Conservation (phyloP, 2,888 invertebrate genomes). For the Eremobia ochroleuca region DNA sequence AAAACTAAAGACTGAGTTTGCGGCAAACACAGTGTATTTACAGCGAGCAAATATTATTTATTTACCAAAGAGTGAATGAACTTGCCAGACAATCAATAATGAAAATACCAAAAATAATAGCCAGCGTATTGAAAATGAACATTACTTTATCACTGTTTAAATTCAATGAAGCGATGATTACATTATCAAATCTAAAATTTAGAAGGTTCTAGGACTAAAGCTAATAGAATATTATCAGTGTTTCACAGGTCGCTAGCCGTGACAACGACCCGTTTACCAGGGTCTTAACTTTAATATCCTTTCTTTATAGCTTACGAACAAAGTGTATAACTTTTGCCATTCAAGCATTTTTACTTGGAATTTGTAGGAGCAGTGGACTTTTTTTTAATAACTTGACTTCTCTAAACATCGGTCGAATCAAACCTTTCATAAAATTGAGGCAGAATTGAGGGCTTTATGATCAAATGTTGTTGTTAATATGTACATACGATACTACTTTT, state of each 20-base stretch:
- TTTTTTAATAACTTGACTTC: background rate
- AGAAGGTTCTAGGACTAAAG: slow-evolving; percentile 16
- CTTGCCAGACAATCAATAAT: background rate
- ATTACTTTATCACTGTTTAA: background rate
- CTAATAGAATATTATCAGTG: slow-evolving; percentile 43
- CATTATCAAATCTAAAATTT: slow-evolving; percentile 34
- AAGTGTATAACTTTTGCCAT: slow-evolving; percentile 15
- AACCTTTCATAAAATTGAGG: background rate
- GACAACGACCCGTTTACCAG: slow-evolving; percentile 27
- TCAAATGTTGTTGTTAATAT: too few species aligned
- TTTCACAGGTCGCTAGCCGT: slow-evolving; percentile 40
- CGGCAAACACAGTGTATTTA: background rate
- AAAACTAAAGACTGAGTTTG: background rate
- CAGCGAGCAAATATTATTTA: background rate
- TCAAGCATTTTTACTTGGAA: slow-evolving; percentile 29
- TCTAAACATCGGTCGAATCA: too few species aligned
- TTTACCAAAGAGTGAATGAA: background rate
- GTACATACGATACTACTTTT: too few species aligned
- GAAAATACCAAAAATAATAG: background rate
- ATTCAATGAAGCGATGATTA: slow-evolving; percentile 33
- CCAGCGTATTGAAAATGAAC: background rate
- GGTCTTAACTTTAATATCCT: slow-evolving; percentile 33
- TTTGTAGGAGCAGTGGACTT: background rate
- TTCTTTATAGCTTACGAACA: slow-evolving; percentile 26
- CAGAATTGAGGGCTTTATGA: background rate